Evolutionary conservation across 2,797 vertebrate genomes (phyloP), one percentile per base, ranked within the genome.

Genomic region (Oceanodroma leucorhoa): DNA sequence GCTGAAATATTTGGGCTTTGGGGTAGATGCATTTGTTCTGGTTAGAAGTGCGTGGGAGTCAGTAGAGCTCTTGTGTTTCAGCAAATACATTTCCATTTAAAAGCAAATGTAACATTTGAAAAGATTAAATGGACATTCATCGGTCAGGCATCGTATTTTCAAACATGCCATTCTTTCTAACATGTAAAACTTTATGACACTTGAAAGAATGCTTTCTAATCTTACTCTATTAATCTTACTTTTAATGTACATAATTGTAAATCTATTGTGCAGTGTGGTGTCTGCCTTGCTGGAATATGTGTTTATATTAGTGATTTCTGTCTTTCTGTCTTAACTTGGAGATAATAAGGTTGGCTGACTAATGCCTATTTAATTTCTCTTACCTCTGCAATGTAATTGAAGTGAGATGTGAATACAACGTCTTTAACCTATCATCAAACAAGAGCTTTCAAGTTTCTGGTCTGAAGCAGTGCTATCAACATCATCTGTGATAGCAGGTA

Each of bases 11-110:
- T 94, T 93, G 66, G 45, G 79, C 90, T 96, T 85, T 3, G 0
- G 85, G 80, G 77, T 79, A 86, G 79, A 83, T 79, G 23, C 82
- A 85, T 90, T 94, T 93, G 64, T 95, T 96, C 84, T 90, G 76
- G 29, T 93, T 94, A 94, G 83, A 51, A 93, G 77, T 80, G 40
- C 34, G 36, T 16, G 78, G 81, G 62, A 96, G 58, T 86, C 78
- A 84, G 58, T 64, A 51, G 55, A 83, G 30, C 27, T 82, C 40
- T 85, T 77, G 61, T 75, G 40, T 87, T 91, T 80, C 67, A 91
- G 73, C 64, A 72, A 60, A 93, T 86, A 57, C 15, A 6, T 84
- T 80, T 71, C 58, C 64, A 77, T 92, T 96, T 81, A 67, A 90
- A 90, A 85, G 36, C 30, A 73, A 75, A 65, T 29, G 23, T 29